A percentile compares a stretch with the other conserved stretches of the same genome.
phyloP scores from a whole-genome alignment of 2,888 invertebrate species.

The Perizoma affinitatum region DNA sequence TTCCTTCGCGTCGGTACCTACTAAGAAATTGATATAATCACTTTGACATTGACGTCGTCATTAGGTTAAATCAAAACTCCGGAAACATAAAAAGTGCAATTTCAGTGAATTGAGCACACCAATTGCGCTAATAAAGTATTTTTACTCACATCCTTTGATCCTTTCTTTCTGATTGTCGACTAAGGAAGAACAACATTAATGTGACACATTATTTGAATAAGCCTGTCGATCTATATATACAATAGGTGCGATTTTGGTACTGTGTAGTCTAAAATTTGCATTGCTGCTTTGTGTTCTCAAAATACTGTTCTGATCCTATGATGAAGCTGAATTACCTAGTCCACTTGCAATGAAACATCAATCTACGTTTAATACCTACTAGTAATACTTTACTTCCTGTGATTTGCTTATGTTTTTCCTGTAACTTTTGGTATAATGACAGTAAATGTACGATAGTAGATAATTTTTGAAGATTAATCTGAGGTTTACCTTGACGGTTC shows the following conservation, averaged over 20 bases:
- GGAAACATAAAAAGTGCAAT: conserved; percentile 43
- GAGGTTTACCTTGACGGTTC: conserved; percentile 91
- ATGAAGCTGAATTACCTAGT: conserved; percentile 36
- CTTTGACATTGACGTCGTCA: conserved; percentile 35
- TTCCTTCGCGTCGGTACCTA: conserved; percentile 30
- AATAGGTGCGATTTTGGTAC: conserved; percentile 44
- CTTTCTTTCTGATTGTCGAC: conserved; percentile 73
- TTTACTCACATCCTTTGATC: conserved; percentile 79
- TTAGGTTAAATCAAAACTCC: conserved; percentile 28
- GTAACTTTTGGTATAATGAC: conserved; percentile 1
- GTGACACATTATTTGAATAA: conserved; percentile 28
- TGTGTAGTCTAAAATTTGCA: conserved; percentile 35
- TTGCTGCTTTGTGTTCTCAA: conserved; percentile 33
- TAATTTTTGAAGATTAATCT: too few relatives aligned
- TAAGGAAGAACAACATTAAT: conserved; percentile 67
- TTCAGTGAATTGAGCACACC: conserved; percentile 43
- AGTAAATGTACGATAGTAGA: conserved; percentile 1
- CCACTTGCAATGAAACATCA: conserved; percentile 32
- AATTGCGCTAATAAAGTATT: conserved; percentile 41
- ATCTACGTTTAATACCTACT: conserved; percentile 41
- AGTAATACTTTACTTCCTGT: conserved; percentile 34
- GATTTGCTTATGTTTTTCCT: conserved; percentile 17
- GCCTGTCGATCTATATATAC: conserved; percentile 38
- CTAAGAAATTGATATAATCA: conserved; percentile 27
- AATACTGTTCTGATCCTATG: conserved; percentile 22